phyloP scores from a whole-genome alignment of 2,113 vertebrate species.

The Hiodon tergisus region DNA sequence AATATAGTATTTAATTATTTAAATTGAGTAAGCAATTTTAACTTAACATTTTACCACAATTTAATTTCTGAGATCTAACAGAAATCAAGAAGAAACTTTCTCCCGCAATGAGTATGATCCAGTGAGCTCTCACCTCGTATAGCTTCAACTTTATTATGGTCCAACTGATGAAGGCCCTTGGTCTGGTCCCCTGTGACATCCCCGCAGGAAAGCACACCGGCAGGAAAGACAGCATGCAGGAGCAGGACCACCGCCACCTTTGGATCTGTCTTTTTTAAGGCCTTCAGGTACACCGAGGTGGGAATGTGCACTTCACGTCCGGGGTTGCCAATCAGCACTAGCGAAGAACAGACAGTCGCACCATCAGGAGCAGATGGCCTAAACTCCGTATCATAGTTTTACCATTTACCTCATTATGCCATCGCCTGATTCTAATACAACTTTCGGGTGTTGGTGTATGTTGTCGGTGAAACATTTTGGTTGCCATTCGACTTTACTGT shows the following conservation, averaged over 20 bases:
- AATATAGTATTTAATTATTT: too few species aligned
- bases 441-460: too few species aligned
- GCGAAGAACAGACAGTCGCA: too few species aligned
- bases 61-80: neutral
- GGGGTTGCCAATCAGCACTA: constrained; percentile 34
- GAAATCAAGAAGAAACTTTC: neutral
- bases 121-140: constrained; percentile 24
- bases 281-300: constrained; percentile 18
- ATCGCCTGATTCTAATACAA: too few species aligned
- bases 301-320: constrained; percentile 28
- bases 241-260: constrained; percentile 18
- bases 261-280: constrained; percentile 26
- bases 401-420: too few species aligned
- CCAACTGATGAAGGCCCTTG: constrained; percentile 20
- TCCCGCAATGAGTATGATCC: too few species aligned
- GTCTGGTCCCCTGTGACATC: constrained; percentile 12
- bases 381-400: too few species aligned
- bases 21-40: too few species aligned
- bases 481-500: too few species aligned
- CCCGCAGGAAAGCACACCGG: constrained; percentile 20
- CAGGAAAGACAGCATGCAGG: constrained; percentile 25
- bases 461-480: too few species aligned
- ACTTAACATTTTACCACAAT: neutral
- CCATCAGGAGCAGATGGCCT: too few species aligned
- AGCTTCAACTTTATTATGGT: constrained; percentile 31